Evolutionary conservation across 2,113 vertebrate genomes (phyloP), one percentile per base, ranked within the genome.

Genomic region (Ochotona princeps): DNA sequence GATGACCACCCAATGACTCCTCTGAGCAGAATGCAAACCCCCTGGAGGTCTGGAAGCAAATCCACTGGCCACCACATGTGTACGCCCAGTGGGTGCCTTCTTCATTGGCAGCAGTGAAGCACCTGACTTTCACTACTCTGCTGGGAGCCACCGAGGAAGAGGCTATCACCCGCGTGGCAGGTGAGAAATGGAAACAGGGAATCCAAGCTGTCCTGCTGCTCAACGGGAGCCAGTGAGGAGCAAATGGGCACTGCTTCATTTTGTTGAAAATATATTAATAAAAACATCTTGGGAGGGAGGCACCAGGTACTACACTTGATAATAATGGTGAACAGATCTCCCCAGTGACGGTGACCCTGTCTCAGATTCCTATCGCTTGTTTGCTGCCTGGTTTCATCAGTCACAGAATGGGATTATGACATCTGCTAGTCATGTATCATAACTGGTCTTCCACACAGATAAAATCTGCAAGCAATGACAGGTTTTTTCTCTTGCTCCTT

Each of bases 1-100:
- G 20, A 2, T 10, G 28, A 26, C 61, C n/a, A 88, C 51, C 75
- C 92, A 95, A 78, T 28, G 87, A 73, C 6, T 96, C 72, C 89
- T 92, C 65, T n/a, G 93, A 94, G 86, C 69, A 82, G 88, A 90
- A 87, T 76, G 65, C 72, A 44, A 83, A 94, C 47, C 66, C 61
- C 30, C 84, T 5, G 63, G 51, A 65, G 65, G 72, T 35, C 84
- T 61, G 51, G 35, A 67, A 38, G 88, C 25, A 15, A 67, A 61
- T 69, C 83, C 65, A 35, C 81, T 83, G 83, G 84, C 83, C 61
- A 90, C 73, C 80, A 63, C 26, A 23, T n/a, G n/a, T 5, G 21
- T 44, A 25, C 35, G 69, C 23, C 66, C 57, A 67, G 49, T 25
- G 9, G 57, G 51, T 61, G 60, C n/a, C 44, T 72, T 57, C 85